Base-by-base conservation (phyloP, 2,888 invertebrate species). In the Sinohyriopsis cumingii region DNA sequence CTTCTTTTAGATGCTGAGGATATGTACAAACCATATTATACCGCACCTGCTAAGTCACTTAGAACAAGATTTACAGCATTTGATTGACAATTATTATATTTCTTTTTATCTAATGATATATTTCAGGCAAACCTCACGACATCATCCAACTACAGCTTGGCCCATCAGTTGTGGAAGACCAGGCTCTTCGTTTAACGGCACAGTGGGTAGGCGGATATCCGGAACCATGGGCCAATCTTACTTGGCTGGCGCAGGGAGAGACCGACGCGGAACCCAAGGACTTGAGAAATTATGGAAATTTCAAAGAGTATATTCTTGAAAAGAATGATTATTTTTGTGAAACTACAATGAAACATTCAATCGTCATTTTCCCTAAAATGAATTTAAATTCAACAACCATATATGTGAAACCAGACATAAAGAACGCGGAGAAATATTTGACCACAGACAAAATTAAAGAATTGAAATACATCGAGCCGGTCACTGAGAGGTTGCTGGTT, bases 131-230 rank as follows among this genome's bases (percentile, higher is more conserved):
- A 57, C 77, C 77, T 15, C 69, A 67, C n/a, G 53, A 71, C n/a
- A 56, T 68, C 22, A 69, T 77, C 20, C 25, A 59, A 15, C 60
- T 77, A 54, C 62, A 69, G 1, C 55, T 75, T 7, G 75, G 77
- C 9, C 77, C 77, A 5, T 73, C 77, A 20, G 63, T 75, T 1
- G 65, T 77, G 55, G 77, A 77, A 59, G 63, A 75, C 62, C 56
- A 60, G 64, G 77, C 77, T 1, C 60, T 77, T 22, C 55, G 77
- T 33, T 28, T 77, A 20, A 75, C 77, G 0, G 77, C 75, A 7
- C 63, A 63, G 0, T 77, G 77, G 77, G 65, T 72, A 54, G 77
- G 68, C 18, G 77, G 77, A 19, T 77, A 70, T 25, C 77, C 77
- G 1, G 67, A 72, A 9, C 77, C 77, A 1, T 77, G 77, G 77